Base-by-base conservation (phyloP, 2,888 invertebrate genomes). In the Amphimallon solstitiale region DNA sequence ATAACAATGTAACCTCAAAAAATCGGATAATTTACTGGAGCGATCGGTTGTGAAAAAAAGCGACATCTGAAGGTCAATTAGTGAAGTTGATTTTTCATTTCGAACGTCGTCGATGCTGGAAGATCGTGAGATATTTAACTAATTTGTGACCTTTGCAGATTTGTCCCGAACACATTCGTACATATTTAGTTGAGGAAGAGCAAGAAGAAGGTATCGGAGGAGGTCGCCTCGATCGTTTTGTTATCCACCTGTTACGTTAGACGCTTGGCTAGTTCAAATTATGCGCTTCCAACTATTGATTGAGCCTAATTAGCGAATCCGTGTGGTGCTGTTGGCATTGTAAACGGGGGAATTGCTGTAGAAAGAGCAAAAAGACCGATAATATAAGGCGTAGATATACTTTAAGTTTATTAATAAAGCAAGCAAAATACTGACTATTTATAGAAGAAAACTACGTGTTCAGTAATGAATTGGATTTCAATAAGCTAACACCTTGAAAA, bases 221-320 rank as follows among this genome's bases (percentile, higher is more conserved):
- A 59, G 43, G 43, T 23, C 56, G 56, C 45, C 29, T 17, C 56
- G 23, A 43, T 14, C 56, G 43, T 45, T 59, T 59, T 59, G 43
- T 59, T 43, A 43, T 59, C 43, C 56, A 59, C 56, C 56, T 59
- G 56, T 59, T 59, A 59, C 15, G 29, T 54, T 54, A 38, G 29
- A 23, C 56, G 40, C 14, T 59, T 14, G 29, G 23, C 14, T 29
- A 43, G 34, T 43, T 29, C n/a, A 29, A 40, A 59, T 59, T 43
- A 43, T 59, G 43, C 34, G 10, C 29, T 14, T 21, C 43, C 56
- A 34, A 15, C 29, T 59, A 59, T 59, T 43, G 56, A 59, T 59
- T 59, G 29, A 23, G 14, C 43, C 43, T 59, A 59, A 59, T 59
- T 59, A 43, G 29, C 43, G 43, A 43, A 59, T 29, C 43, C 43